These are phyloP conservation scores for Dromiciops gliroides DNA, from an alignment of 2,113 vertebrate species.

Conservation along the genomic window DNA sequence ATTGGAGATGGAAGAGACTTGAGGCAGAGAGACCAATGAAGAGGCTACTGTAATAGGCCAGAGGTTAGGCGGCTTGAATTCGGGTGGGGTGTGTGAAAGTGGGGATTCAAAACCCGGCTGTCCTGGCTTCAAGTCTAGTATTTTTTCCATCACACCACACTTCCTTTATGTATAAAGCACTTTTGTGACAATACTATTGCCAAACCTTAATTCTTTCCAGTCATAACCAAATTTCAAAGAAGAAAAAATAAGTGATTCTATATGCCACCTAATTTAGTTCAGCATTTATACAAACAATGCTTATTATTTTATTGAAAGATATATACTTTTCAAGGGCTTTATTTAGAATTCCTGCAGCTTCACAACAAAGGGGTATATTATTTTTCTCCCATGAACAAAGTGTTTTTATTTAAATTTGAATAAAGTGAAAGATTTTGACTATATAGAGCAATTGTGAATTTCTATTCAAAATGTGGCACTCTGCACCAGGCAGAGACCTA, in stretches of 20 bases:
- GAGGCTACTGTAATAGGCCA: neutral
- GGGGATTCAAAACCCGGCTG: neutral
- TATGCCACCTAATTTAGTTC: neutral
- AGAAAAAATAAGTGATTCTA: conserved; percentile 3
- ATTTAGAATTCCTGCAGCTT: conserved; percentile 56
- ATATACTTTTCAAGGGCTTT: neutral
- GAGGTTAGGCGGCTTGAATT: neutral
- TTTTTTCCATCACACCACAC: neutral
- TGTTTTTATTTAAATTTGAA: conserved; percentile 76
- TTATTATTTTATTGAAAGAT: conserved; percentile 31
- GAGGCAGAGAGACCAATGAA: neutral
- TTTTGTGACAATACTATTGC: neutral
- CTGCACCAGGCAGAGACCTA: conserved; percentile 81
- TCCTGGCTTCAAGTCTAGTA: neutral
- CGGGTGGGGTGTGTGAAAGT: neutral
- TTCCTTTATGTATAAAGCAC: neutral
- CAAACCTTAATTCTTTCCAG: neutral
- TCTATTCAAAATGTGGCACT: conserved; percentile 78
- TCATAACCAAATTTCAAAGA: conserved; percentile 25
- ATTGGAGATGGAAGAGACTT: neutral
- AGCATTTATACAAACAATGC: neutral
- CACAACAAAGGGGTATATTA: conserved; percentile 65
- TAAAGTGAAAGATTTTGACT: conserved; percentile 69
- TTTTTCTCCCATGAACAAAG: conserved; percentile 74
- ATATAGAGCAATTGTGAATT: conserved; percentile 73